Base-by-base conservation (phyloP, 2,888 invertebrate genomes). In the Himalopsyche japonica region DNA sequence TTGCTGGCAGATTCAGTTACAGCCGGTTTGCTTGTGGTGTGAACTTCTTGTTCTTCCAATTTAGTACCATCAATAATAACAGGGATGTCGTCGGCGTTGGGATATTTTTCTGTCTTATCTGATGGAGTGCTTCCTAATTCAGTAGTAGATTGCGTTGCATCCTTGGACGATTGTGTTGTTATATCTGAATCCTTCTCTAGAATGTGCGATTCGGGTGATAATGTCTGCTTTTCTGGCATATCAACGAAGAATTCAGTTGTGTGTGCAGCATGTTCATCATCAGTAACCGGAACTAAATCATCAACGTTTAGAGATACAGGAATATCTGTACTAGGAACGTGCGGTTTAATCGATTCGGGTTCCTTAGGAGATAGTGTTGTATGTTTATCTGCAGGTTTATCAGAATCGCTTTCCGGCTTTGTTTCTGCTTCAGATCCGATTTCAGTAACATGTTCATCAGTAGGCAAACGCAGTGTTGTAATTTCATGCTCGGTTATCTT, bases 141-240 rank as follows among this genome's bases (percentile, higher is more conserved):
- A 70, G 82, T 70, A 3, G 70, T 24, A 5, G 20, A 27, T 32
- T 76, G 79, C 47, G 48, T 49, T 10, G 15, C 20, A 30, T 76
- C 77, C 47, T 84, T 64, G 18, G 49, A n/a, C 24, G 80, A 76
- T 24, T n/a, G 18, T 34, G 70, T 20, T 27, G 49, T 37, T 10
- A 49, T 32, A 20, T 77, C 78, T 27, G 57, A 77, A 37, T 48
- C 81, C 18, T 34, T 70, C 34, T 80, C 80, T n/a, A 70, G 24
- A 30, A 76, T 80, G 30, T 84, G 82, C n/a, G 84, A 82, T 82
- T 84, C 82, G 2, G 84, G 80, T 1, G 57, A 64, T 20, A 82
- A 30, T 47, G 82, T 83, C 47, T 76, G 77, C 57, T 81, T 79
- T 49, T 80, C 82, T n/a, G 78, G 57, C 24, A 49, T 32, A 70